Evolutionary conservation across 1,140 invertebrate species (phyloP).

Genomic region (Drosophila littoralis): DNA sequence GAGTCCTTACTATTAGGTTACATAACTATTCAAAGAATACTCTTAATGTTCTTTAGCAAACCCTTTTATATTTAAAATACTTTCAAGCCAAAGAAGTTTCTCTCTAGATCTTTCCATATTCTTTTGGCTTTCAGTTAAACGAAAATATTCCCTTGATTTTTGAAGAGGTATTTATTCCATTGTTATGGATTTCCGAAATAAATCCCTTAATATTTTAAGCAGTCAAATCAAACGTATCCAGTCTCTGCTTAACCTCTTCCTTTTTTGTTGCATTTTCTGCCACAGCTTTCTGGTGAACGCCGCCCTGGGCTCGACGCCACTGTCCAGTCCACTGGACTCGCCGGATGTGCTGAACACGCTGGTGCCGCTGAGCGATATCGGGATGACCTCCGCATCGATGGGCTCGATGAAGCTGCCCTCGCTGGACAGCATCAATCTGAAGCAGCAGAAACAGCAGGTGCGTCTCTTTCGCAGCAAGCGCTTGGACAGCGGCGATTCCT

Average conservation of each 20-base stretch:
- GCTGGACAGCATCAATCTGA: conserved; percentile 81
- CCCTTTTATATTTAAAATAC: no score
- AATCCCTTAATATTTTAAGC: no score
- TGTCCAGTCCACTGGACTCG: conserved; percentile 88
- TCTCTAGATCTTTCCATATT: no score
- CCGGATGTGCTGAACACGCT: conserved; percentile 85
- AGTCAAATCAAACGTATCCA: no score
- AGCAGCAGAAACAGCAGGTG: conserved; percentile 81
- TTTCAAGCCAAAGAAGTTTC: no score
- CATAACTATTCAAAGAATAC: no score
- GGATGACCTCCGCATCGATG: conserved; percentile 78
- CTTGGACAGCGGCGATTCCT: conserved; percentile 75
- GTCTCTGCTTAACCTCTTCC: background rate
- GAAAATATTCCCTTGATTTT: no score
- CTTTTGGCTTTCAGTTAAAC: no score
- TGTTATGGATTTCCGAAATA: no score
- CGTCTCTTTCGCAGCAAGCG: conserved; percentile 82
- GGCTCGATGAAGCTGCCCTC: conserved; percentile 82
- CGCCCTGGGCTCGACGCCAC: conserved; percentile 85
- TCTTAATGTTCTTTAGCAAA: no score
- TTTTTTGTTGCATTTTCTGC: background rate
- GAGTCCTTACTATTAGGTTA: no score
- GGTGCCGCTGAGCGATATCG: conserved; percentile 82
- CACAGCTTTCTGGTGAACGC: conserved; percentile 88
- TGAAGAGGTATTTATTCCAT: no score